Evolutionary conservation across 1,140 invertebrate species (phyloP).

Genomic region (Ceratina calcarata): DNA sequence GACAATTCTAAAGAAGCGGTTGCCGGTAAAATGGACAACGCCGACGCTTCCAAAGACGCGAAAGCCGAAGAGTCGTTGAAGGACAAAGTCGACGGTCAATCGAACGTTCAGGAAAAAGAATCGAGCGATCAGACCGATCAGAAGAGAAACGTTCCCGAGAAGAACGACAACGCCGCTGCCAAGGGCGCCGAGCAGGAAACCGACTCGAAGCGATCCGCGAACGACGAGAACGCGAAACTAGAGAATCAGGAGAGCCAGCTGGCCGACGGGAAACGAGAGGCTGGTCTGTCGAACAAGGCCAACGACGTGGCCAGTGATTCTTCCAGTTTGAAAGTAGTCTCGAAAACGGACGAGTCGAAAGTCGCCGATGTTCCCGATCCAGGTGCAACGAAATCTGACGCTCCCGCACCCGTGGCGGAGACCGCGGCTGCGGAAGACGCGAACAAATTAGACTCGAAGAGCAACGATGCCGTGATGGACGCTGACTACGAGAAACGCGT

Average conservation of each 20-base stretch:
- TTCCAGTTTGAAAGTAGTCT: not conserved
- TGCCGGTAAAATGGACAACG: not conserved
- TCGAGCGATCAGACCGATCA: not conserved
- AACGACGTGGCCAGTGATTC: not conserved
- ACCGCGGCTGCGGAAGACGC: not conserved
- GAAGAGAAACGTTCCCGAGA: not conserved
- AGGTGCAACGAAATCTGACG: not conserved
- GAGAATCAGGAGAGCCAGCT: not conserved
- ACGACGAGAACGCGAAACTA: not conserved
- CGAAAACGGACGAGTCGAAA: not conserved
- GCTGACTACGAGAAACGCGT: constrained; percentile 60
- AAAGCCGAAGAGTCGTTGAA: not conserved
- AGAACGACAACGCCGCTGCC: not conserved
- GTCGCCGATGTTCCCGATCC: not conserved
- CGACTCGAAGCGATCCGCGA: not conserved
- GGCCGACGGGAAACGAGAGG: not conserved
- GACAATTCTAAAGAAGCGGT: not conserved
- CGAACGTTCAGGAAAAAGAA: not conserved
- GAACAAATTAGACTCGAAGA: not conserved
- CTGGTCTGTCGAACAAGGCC: not conserved
- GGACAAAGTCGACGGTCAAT: not conserved
- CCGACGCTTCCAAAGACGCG: not conserved
- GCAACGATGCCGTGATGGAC: not conserved
- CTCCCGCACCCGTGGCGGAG: not conserved
- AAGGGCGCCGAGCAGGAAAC: not conserved